Conservation (phyloP, 2,888 invertebrate genomes). For the Caenorhabditis sp. region DNA sequence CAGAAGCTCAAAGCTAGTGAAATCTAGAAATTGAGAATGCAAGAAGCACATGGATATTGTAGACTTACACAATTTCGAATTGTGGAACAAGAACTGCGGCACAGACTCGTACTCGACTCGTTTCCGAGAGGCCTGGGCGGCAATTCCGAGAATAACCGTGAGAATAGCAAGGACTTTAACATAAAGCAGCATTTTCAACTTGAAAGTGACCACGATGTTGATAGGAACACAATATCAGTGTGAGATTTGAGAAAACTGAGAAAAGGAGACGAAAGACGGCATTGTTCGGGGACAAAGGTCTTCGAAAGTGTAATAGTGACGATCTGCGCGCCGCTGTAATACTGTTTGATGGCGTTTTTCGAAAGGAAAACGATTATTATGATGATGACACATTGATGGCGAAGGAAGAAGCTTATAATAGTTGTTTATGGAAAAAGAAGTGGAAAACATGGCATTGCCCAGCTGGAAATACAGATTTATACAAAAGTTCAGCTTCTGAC, state of each 20-base stretch:
- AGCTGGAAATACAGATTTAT: too few species aligned
- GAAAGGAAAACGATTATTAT: not conserved
- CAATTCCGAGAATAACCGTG: not conserved
- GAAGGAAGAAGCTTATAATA: too few species aligned
- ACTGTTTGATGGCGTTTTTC: too few species aligned
- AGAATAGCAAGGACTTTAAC: not conserved
- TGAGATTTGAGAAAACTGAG: constrained; percentile 1
- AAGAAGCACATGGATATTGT: too few species aligned
- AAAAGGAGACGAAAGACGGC: constrained; percentile 1
- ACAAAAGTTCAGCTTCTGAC: too few species aligned
- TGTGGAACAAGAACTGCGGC: constrained; percentile 34
- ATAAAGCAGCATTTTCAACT: not conserved
- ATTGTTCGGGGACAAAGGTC: constrained; percentile 24
- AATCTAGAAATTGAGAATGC: constrained; percentile 12
- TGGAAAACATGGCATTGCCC: too few species aligned
- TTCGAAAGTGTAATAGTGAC: constrained; percentile 27
- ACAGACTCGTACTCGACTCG: constrained; percentile 42
- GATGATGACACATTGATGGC: not conserved
- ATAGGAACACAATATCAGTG: not conserved
- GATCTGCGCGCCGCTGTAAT: too few species aligned
- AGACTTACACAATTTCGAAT: constrained; percentile 42
- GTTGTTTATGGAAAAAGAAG: too few species aligned
- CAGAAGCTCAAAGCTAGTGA: not conserved
- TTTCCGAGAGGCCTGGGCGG: constrained; percentile 25
- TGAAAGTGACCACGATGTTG: not conserved